Conservation (phyloP, 2,113 vertebrate species). For the Catharus fuscescens region DNA sequence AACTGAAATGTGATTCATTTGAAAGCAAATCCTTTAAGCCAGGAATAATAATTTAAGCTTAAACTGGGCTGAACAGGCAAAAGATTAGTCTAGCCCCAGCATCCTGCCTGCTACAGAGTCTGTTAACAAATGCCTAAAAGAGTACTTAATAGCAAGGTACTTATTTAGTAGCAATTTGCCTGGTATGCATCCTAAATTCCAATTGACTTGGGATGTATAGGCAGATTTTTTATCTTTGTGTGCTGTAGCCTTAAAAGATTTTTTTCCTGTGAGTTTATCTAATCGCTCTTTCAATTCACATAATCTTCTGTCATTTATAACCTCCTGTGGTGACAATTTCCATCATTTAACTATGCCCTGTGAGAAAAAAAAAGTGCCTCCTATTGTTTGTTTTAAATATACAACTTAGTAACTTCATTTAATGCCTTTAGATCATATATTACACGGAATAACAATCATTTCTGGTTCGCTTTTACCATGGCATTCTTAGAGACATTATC, state of each 20-base stretch:
- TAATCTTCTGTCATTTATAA: constrained; percentile 17
- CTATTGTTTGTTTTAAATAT: constrained; percentile 23
- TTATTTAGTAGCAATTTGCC: not conserved
- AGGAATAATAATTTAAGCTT: not conserved
- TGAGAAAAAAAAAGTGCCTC: not conserved
- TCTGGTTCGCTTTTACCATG: not conserved
- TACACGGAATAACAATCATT: not conserved
- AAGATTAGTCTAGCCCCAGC: not conserved
- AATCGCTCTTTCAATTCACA: not conserved
- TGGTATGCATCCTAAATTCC: not conserved
- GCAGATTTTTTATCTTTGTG: not conserved
- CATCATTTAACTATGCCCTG: not conserved
- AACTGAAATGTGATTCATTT: not conserved
- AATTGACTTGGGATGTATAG: not conserved
- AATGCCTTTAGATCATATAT: not conserved
- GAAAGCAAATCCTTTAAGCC: not conserved
- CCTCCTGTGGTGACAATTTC: not conserved
- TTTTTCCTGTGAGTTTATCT: not conserved
- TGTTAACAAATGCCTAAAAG: not conserved
- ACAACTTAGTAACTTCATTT: not conserved
- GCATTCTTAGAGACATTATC: not conserved
- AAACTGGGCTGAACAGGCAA: not conserved
- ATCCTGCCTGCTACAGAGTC: not conserved
- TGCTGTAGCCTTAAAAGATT: not conserved
- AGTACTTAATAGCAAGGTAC: not conserved